Evolutionary conservation across 2,888 invertebrate species (phyloP).

Genomic region (Hirtodrosophila alboralis): DNA sequence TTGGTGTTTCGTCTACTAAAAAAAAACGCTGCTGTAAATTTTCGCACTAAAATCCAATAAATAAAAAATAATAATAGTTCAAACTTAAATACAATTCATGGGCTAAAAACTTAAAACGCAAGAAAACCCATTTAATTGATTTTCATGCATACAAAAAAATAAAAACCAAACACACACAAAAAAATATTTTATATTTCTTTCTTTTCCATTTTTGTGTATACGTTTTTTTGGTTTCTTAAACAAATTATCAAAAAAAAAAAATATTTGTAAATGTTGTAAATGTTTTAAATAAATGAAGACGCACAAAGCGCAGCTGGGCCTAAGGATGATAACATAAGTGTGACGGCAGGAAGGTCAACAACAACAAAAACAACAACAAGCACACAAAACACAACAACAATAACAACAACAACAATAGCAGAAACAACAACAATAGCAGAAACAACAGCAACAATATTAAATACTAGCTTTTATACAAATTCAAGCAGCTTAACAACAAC

Average conservation of each 20-base stretch:
- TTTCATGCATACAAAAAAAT: slow-evolving; percentile 25
- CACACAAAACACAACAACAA: slow-evolving; percentile 68
- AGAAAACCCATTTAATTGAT: slow-evolving; percentile 50
- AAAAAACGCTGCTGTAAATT: slow-evolving; percentile 66
- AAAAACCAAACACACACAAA: slow-evolving; percentile 43
- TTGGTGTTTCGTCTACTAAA: slow-evolving; percentile 75
- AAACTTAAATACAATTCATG: slow-evolving; percentile 45
- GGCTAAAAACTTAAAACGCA: slow-evolving; percentile 53
- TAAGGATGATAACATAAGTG: slow-evolving; percentile 78
- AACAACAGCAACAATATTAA: slow-evolving; percentile 7
- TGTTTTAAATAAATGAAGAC: slow-evolving; percentile 61
- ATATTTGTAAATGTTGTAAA: slow-evolving; percentile 71
- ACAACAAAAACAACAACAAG: slow-evolving; percentile 59
- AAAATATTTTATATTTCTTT: slow-evolving; percentile 62
- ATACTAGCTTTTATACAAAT: too few species aligned
- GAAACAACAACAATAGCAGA: slow-evolving; percentile 34
- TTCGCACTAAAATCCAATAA: slow-evolving; percentile 68
- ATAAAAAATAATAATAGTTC: too few species aligned
- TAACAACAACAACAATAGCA: slow-evolving; percentile 67
- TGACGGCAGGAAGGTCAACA: slow-evolving; percentile 88
- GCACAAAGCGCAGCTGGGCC: slow-evolving; percentile 82
- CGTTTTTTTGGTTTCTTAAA: slow-evolving; percentile 55
- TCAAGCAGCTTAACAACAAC: too few species aligned
- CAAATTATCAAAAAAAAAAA: slow-evolving; percentile 43
- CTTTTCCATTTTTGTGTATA: slow-evolving; percentile 65